Base-by-base conservation (phyloP, 1,140 invertebrate species). In the Agrilus planipennis region DNA sequence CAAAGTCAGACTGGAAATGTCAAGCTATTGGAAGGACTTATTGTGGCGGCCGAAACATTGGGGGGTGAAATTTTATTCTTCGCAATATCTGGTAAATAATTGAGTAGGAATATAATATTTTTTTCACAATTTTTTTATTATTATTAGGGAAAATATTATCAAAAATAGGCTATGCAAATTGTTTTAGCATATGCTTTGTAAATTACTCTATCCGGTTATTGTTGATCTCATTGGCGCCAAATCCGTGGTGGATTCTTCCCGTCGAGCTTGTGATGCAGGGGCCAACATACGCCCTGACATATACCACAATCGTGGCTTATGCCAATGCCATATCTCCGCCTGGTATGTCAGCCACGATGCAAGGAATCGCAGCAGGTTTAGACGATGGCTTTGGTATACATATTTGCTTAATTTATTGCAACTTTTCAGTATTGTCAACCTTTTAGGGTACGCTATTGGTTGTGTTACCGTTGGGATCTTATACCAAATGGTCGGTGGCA, bases 301-400 rank as follows among this genome's bases (percentile, higher is more conserved):
- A 86, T 48, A 76, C 81, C 0, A 79, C 77, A 1, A 83, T 85
- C 21, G 83, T 86, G 4, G 75, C 74, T 0, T 86, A 85, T 52
- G 82, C 83, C 1, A 80, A 79, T 21, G 73, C 69, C 4, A 67
- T 86, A 14, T 70, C 81, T 0, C 83, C 84, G 1, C 72, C 76
- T 0, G 83, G 83, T 1, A 76, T 83, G n/a, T 82, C 80, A 3
- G 81, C 82, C 2, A 86, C 83, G 0, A 76, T 85, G 14, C 83
- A 88, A 57, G 83, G 83, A 1, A 70, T 88, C 23, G 78, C 83
- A 20, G 81, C 81, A n/a, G 82, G 82, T 14, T 78, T 84, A 74
- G 81, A 85, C 50, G 82, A 85, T 47, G 82, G 81, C 0, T 64
- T 86, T 15, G 83, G 83, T 81, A 36, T n/a, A 20, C 58, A 63